Conservation (phyloP, 2,888 invertebrate species). For the Drosophila austrosaltans region DNA sequence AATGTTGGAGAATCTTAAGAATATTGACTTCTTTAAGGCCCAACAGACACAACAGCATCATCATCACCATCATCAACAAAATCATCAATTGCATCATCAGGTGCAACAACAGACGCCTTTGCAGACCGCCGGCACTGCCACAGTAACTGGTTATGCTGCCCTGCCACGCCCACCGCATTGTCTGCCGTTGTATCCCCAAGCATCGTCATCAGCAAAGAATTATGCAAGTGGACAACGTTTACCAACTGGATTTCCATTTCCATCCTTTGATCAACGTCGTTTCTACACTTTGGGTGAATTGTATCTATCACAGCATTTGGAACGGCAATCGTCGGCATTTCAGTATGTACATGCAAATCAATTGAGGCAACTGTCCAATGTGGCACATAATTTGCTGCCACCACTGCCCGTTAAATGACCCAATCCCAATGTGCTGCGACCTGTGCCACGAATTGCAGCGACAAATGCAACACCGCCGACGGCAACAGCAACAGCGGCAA, state of each 20-base stretch:
- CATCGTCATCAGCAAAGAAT: slow-evolving; percentile 40
- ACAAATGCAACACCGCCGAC: slow-evolving; percentile 53
- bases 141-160: slow-evolving; percentile 26
- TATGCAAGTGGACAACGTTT: slow-evolving; percentile 70
- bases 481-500: slow-evolving; percentile 42
- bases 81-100: slow-evolving; percentile 30
- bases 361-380: slow-evolving; percentile 72
- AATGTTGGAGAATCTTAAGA: slow-evolving; percentile 81
- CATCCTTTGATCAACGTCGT: slow-evolving; percentile 80
- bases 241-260: slow-evolving; percentile 72
- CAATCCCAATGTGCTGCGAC: slow-evolving; percentile 80
- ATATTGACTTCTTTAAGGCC: slow-evolving; percentile 73
- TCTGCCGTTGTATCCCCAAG: slow-evolving; percentile 47
- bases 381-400: slow-evolving; percentile 65
- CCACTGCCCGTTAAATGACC: slow-evolving; percentile 82
- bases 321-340: slow-evolving; percentile 81
- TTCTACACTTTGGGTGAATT: slow-evolving; percentile 82
- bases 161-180: slow-evolving; percentile 63
- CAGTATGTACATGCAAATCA: slow-evolving; percentile 82
- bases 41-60: slow-evolving; percentile 48
- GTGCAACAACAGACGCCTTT: slow-evolving; percentile 37
- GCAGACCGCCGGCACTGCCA: background rate
- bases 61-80: slow-evolving; percentile 39
- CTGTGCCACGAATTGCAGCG: slow-evolving; percentile 82
- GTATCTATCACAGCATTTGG: slow-evolving; percentile 82